Evolutionary conservation across 2,797 vertebrate genomes (phyloP), one percentile per base, ranked within the genome.

Genomic region (Garrulus glandarius): DNA sequence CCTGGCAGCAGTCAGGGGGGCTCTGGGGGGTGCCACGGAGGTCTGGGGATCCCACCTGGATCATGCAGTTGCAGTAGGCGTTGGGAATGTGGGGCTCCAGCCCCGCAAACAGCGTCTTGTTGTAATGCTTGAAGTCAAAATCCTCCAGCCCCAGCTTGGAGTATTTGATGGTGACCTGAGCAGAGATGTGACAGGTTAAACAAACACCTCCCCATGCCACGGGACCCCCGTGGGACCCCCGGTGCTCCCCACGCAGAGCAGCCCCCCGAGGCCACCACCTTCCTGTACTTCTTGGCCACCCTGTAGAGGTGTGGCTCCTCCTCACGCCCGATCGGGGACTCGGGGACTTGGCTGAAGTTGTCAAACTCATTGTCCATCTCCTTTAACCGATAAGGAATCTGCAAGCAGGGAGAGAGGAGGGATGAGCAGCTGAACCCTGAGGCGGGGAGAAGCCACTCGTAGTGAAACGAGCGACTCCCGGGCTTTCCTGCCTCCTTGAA

Each of bases 81-180:
- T 99, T 99, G 90, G 99, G 99, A 91, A 99, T 99, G 93, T 99
- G 99, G 34, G 99, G 99, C 97, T 99, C 99, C 96, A 99, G 97
- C 13, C 99, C 99, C 5, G 99, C 99, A 90, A 99, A 99, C 92
- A 99, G 96, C 1, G 99, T 99, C 97, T 99, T 99, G 97, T 99
- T 99, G 98, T 99, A 99, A 97, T 99, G 99, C 96, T 99, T 99
- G 97, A 99, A 99, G 97, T 99, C 99, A 96, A 99, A 99, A 92
- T 99, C 99, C 92, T 99, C 99, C 59, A 99, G 97, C 32, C 99
- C 99, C 65, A 99, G 98, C 97, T 99, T 99, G 68, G 99, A 99
- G 96, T 99, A 99, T 97, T 99, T 99, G 96, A 99, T 99, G 11
- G 99, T 99, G 93, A 99, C 99, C 99, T 99, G 94, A 77, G 86